Evolutionary conservation across 35 echinoderm and acorn worm genomes (phyloP).

Genomic region (Amphiura filiformis): DNA sequence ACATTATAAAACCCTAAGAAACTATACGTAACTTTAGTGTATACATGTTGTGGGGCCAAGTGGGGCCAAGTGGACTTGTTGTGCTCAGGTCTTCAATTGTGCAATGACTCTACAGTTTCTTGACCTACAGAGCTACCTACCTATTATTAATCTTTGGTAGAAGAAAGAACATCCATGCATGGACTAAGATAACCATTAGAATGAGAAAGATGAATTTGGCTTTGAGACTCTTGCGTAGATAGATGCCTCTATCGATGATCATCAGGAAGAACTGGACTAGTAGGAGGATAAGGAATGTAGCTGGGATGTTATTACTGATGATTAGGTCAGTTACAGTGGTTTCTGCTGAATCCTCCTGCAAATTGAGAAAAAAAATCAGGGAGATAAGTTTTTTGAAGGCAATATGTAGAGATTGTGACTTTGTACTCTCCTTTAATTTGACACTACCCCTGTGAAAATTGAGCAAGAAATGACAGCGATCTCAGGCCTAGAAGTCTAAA

Average conservation of each 20-base stretch:
- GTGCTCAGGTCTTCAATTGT: too few relatives aligned
- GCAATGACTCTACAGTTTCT: too few relatives aligned
- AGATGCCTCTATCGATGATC: conserved; percentile 88
- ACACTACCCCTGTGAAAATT: too few relatives aligned
- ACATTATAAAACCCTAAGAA: too few relatives aligned
- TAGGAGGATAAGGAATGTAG: conserved; percentile 73
- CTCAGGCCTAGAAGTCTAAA: too few relatives aligned
- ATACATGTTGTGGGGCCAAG: too few relatives aligned
- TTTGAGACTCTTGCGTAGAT: conserved; percentile 76
- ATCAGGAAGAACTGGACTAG: conserved; percentile 92
- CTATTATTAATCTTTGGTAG: conserved; percentile 83
- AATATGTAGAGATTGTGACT: too few relatives aligned
- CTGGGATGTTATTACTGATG: conserved; percentile 71
- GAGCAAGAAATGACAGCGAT: too few relatives aligned
- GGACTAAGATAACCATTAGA: conserved; percentile 68
- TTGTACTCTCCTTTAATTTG: too few relatives aligned
- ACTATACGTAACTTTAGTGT: too few relatives aligned
- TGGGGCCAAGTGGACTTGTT: too few relatives aligned
- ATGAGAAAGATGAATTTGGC: conserved; percentile 93
- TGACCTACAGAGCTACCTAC: conserved; percentile 89
- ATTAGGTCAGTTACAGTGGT: conserved; percentile 79
- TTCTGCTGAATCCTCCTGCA: conserved; percentile 77
- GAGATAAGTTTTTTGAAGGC: not conserved
- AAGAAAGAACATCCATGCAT: conserved; percentile 91
- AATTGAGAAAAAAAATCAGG: conserved; percentile 1